Evolutionary conservation across 2,113 vertebrate species (phyloP), one percentile per base, ranked within the genome.

Genomic region (Dendropsophus ebraccatus): DNA sequence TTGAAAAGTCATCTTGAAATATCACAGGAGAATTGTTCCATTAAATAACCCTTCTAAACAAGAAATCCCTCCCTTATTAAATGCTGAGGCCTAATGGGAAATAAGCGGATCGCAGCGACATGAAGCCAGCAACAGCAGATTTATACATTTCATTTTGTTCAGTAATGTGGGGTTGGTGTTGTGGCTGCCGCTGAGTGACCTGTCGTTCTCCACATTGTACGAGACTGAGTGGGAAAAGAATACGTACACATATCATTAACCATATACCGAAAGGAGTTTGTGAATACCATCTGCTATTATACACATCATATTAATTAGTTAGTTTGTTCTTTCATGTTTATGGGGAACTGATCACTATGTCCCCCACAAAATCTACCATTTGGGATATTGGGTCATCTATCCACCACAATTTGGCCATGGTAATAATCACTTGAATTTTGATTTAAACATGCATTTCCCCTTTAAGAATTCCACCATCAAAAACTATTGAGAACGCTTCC

Each of bases 1-100:
- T 45, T 74, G 16, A 83, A 74, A 58, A 83, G 35, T 83, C 47
- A 83, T 83, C 49, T 58, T 73, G 50, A 73, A 83, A 83, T 83
- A 58, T 58, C 70, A 45, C 82, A 54, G 52, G 23, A 73, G 82
- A 60, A 74, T 58, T 28, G 5, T 74, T 74, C 52, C 45, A 58
- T 73, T 25, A 56, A 58, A 74, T 83, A 45, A 83, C 82, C 25
- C 23, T 45, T 83, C 69, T 30, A 16, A 56, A 58, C 30, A 45
- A 60, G 47, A 60, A 73, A 45, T 25, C 10, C n/a, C 9, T 17
- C 23, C 25, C 52, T 58, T 17, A 32, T 35, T 69, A 83, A 72
- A 41, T 73, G 30, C 19, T 54, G 16, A 17, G 52, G 19, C 25
- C 62, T 52, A 50, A 69, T 52, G 80, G 45, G 28, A 83, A 41